Conservation (phyloP, 2,797 vertebrate species). For the Diglossa cyanea region DNA sequence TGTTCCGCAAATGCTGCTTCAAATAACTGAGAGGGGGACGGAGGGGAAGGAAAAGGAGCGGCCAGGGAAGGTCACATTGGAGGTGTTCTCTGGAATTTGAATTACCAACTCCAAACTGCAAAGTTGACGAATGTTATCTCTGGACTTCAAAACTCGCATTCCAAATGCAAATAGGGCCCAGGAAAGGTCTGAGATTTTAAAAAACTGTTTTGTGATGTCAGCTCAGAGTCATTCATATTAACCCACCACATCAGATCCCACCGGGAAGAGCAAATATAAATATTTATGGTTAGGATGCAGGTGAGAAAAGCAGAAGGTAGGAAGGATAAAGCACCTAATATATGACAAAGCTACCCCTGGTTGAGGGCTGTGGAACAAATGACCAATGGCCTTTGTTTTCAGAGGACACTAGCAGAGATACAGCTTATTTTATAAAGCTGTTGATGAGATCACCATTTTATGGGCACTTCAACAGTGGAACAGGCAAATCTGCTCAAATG, state of each 20-base stretch:
- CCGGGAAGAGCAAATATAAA: background rate
- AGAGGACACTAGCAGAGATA: background rate
- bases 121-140: conserved; percentile 14
- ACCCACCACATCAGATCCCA: background rate
- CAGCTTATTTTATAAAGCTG: background rate
- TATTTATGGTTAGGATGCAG: background rate
- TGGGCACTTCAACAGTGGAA: background rate
- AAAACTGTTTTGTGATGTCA: conserved; percentile 27
- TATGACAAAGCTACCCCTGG: background rate
- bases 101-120: background rate
- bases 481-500: background rate
- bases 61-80: background rate
- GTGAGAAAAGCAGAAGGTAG: background rate
- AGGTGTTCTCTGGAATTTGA: background rate
- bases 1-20: background rate
- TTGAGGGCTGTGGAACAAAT: background rate
- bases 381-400: background rate
- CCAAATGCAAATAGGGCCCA: conserved; percentile 25
- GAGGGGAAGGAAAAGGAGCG: background rate
- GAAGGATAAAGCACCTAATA: background rate
- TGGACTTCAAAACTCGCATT: background rate
- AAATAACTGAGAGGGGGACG: background rate
- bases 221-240: conserved; percentile 19
- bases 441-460: background rate
- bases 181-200: background rate